Evolutionary conservation across 2,113 vertebrate genomes (phyloP).

Genomic region (Malurus elegans): DNA sequence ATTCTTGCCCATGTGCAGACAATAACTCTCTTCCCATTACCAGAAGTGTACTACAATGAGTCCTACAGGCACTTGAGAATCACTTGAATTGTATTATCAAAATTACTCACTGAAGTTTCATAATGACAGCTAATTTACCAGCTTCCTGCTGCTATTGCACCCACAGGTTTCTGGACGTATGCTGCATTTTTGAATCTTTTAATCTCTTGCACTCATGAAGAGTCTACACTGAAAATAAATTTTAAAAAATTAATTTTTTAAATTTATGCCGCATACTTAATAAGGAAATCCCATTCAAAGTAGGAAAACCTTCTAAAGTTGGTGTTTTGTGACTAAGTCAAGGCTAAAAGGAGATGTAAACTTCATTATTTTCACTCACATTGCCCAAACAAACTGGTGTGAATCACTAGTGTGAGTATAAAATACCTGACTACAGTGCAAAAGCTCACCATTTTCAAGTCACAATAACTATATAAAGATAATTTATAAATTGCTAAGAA

Average conservation of each 20-base stretch:
- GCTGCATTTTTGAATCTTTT: background rate
- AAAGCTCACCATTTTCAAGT: background rate
- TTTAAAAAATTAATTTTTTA: too few relatives aligned
- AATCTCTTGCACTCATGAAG: background rate
- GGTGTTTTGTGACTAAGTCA: background rate
- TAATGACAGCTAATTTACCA: background rate
- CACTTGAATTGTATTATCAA: background rate
- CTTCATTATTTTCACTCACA: background rate
- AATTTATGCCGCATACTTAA: background rate
- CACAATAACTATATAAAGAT: background rate
- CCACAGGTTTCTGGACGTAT: rapidly evolving
- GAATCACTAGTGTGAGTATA: background rate
- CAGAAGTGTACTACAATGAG: background rate
- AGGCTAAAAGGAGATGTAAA: background rate
- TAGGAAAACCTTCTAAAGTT: background rate
- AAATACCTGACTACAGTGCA: background rate
- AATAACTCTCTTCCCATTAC: background rate
- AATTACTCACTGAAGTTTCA: background rate
- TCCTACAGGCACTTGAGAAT: background rate
- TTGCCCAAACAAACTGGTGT: background rate
- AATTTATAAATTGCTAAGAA: background rate
- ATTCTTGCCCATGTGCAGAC: background rate
- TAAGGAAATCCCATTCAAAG: background rate
- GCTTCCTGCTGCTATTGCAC: background rate
- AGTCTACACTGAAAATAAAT: background rate